phyloP scores from a whole-genome alignment of 2,113 vertebrate species.

The Felis catus region DNA sequence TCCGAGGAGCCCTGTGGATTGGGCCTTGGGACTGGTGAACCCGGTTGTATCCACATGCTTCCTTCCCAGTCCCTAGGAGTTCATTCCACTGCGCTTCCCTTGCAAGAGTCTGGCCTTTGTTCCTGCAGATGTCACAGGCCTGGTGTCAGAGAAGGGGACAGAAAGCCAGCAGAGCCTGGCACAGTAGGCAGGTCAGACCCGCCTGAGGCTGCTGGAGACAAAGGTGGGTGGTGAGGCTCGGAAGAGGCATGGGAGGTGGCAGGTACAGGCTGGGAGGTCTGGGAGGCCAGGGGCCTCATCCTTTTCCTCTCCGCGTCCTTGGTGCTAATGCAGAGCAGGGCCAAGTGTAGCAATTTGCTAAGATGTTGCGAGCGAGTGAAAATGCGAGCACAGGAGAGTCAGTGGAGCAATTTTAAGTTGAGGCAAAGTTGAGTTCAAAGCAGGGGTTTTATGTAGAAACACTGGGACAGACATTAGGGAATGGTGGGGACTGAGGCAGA shows the following conservation, averaged over 20 bases:
- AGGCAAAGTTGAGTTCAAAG: not conserved
- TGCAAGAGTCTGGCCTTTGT: too few relatives aligned
- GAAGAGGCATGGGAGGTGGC: fast-evolving
- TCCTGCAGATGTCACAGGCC: too few relatives aligned
- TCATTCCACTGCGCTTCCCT: too few relatives aligned
- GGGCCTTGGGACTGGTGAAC: not conserved
- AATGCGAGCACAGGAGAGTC: not conserved
- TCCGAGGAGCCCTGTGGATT: fast-evolving
- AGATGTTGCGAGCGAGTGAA: too few relatives aligned
- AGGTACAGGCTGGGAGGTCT: fast-evolving
- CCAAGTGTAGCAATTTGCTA: fast-evolving
- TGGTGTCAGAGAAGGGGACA: not conserved
- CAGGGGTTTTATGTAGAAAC: too few relatives aligned
- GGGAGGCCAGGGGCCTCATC: not conserved
- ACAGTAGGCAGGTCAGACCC: not conserved
- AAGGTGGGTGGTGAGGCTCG: not conserved
- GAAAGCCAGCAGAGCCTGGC: not conserved
- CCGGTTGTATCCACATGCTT: not conserved
- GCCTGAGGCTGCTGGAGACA: too few relatives aligned
- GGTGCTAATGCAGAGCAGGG: not conserved
- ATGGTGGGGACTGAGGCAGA: not conserved
- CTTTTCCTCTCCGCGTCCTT: not conserved
- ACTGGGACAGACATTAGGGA: not conserved
- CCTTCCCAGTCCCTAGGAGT: too few relatives aligned
- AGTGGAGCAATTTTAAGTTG: not conserved